phyloP scores from a whole-genome alignment of 2,888 invertebrate genomes.

The Limnephilus lunatus region DNA sequence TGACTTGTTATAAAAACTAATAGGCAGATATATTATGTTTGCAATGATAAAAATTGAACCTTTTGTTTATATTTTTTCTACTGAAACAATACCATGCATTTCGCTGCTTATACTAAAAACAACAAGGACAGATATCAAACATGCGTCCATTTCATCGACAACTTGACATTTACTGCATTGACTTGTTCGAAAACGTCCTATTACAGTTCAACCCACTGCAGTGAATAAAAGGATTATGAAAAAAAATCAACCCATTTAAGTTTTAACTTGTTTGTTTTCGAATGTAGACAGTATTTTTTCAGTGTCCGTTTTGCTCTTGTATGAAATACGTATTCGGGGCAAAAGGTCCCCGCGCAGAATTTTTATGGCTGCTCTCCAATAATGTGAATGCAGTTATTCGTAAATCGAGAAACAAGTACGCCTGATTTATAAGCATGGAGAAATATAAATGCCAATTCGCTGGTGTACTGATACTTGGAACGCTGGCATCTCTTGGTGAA shows the following conservation, averaged over 20 bases:
- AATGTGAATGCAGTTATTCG: conserved; percentile 40
- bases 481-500: background rate
- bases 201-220: background rate
- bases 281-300: background rate
- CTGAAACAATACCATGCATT: too few relatives aligned
- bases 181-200: background rate
- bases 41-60: too few relatives aligned
- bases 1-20: too few relatives aligned
- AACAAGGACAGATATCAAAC: background rate
- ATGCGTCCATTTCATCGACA: too few relatives aligned
- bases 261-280: background rate
- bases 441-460: conserved; percentile 20
- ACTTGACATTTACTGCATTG: background rate
- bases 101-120: too few relatives aligned
- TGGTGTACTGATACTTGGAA: background rate
- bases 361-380: conserved; percentile 39
- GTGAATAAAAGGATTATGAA: background rate
- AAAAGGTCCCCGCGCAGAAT: background rate
- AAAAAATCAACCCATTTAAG: background rate
- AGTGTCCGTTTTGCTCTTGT: background rate
- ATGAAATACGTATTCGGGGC: conserved; percentile 2
- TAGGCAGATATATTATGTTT: too few relatives aligned
- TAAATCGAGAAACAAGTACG: conserved; percentile 19
- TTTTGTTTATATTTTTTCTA: too few relatives aligned
- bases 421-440: conserved; percentile 6